phyloP scores from a whole-genome alignment of 1,140 invertebrate genomes.

The Zaprionus ornatus region DNA sequence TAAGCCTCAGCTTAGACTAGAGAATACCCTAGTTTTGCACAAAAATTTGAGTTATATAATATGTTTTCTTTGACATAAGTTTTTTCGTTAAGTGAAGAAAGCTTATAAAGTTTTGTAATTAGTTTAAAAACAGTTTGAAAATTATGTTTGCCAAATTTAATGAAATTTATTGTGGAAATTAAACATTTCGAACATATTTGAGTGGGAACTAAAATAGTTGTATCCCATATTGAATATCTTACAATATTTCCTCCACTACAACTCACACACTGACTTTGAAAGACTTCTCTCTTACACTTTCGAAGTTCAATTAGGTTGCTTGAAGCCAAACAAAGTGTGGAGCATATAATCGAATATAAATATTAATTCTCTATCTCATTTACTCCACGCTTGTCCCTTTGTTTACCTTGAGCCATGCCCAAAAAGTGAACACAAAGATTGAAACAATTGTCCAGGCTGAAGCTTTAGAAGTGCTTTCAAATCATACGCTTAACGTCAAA shows the following conservation, averaged over 20 bases:
- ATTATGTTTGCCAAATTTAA: rapidly evolving
- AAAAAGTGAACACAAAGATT: conserved; percentile 9
- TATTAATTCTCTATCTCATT: neutral
- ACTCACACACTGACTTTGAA: neutral
- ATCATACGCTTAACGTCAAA: conserved; percentile 35
- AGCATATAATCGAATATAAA: neutral
- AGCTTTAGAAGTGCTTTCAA: conserved; percentile 38
- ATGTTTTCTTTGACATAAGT: too few species aligned
- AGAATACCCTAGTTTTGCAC: neutral
- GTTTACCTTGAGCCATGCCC: neutral
- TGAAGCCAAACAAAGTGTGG: neutral
- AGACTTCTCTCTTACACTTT: neutral
- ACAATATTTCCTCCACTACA: neutral
- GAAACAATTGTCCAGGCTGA: conserved; percentile 8
- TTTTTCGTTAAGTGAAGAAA: too few species aligned
- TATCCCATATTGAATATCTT: neutral
- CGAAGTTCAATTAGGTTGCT: neutral
- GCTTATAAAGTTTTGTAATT: neutral
- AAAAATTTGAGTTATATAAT: neutral
- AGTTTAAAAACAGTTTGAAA: neutral
- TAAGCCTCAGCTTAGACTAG: neutral
- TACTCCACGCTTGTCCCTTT: neutral
- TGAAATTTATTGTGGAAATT: neutral
- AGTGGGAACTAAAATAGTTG: neutral
- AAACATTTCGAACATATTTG: neutral